Percentiles rank a stretch among this genome's conserved stretches.
phyloP scores from a whole-genome alignment of 2,113 vertebrate species.

The Romanogobio albipinnatus region DNA sequence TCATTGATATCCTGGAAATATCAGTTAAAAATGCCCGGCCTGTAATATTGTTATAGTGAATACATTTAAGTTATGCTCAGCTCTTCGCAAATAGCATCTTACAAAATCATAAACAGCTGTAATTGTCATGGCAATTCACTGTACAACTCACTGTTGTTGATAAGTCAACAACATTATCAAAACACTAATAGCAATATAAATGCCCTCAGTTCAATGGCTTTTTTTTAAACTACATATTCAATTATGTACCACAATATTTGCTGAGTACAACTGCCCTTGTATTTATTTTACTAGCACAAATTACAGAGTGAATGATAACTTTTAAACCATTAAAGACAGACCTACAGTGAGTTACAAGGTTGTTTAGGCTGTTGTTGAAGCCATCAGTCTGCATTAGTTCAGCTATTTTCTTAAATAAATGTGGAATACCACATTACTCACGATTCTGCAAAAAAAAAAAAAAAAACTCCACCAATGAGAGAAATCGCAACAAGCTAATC shows the following conservation, averaged over 20 bases:
- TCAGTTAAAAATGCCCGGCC: not conserved
- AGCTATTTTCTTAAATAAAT: too few species aligned
- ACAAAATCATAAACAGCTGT: not conserved
- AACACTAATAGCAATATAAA: not conserved
- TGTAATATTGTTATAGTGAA: not conserved
- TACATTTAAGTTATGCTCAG: not conserved
- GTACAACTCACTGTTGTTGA: not conserved
- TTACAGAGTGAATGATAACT: too few species aligned
- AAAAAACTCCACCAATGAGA: too few species aligned
- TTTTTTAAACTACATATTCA: not conserved
- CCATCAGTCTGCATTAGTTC: too few species aligned
- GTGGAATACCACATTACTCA: too few species aligned
- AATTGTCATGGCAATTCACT: not conserved
- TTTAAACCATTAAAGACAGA: too few species aligned
- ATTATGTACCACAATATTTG: not conserved
- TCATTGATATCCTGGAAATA: not conserved
- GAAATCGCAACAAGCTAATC: too few species aligned
- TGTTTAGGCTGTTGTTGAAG: too few species aligned
- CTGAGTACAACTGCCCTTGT: not conserved
- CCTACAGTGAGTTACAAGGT: too few species aligned
- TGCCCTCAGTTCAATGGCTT: not conserved
- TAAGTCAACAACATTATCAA: not conserved
- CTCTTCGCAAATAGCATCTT: not conserved
- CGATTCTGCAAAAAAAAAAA: too few species aligned
- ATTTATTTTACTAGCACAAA: too few species aligned